phyloP scores from a whole-genome alignment of 2,888 invertebrate species.

The Watsonalla cultraria region DNA sequence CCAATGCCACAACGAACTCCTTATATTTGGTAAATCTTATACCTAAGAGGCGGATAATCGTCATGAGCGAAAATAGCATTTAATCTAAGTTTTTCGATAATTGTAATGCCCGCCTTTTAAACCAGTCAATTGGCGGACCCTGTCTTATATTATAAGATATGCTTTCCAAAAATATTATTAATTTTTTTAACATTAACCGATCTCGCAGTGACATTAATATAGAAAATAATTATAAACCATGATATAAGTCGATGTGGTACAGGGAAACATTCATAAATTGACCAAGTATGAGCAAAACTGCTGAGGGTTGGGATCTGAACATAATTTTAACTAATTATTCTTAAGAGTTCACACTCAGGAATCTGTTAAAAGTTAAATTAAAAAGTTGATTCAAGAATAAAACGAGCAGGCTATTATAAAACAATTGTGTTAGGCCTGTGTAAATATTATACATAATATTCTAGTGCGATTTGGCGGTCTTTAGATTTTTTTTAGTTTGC shows the following conservation, averaged over 20 bases:
- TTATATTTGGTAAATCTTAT: slow-evolving; percentile 53
- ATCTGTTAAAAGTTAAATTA: too few species aligned
- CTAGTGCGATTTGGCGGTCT: too few species aligned
- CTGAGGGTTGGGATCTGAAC: not conserved
- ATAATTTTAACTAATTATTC: not conserved
- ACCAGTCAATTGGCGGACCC: not conserved
- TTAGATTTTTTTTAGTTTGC: too few species aligned
- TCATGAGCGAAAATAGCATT: slow-evolving; percentile 52
- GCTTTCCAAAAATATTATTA: not conserved
- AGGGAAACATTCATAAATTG: not conserved
- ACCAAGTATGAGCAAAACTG: not conserved
- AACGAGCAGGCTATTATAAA: too few species aligned
- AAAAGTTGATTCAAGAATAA: too few species aligned
- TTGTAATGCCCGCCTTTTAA: not conserved
- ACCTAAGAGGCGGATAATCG: slow-evolving; percentile 67
- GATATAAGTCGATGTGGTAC: not conserved
- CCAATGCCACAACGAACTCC: slow-evolving; percentile 19
- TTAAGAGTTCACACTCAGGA: not conserved
- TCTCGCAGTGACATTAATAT: not conserved
- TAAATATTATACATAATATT: too few species aligned
- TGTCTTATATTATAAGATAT: not conserved
- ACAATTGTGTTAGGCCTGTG: too few species aligned
- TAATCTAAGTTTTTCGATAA: not conserved
- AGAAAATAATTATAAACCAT: not conserved
- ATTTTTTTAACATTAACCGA: not conserved